phyloP scores from a whole-genome alignment of 2,888 invertebrate genomes.

The Ennomos erosarius region DNA sequence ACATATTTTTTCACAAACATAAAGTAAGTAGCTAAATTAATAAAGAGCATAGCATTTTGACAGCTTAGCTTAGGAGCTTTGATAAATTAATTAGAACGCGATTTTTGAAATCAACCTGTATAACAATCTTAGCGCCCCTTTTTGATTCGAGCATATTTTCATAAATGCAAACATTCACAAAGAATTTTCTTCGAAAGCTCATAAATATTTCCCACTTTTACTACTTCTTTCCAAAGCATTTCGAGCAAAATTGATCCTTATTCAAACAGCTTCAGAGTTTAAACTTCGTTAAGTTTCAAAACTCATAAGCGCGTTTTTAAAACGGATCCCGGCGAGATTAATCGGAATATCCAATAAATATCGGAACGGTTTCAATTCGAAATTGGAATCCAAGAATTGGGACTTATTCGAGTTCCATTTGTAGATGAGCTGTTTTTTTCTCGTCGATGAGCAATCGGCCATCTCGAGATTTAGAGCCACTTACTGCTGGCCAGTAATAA shows the following conservation, averaged over 20 bases:
- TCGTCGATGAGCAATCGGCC: conserved; percentile 55
- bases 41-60: too few species aligned
- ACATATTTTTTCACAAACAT: background rate
- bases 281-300: conserved; percentile 38
- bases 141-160: conserved; percentile 82
- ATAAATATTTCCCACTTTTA: conserved; percentile 84
- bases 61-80: too few species aligned
- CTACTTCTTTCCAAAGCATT: conserved; percentile 56
- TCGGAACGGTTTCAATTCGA: conserved; percentile 75
- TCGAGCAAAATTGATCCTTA: conserved; percentile 45
- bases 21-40: too few species aligned
- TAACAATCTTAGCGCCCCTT: conserved; percentile 53
- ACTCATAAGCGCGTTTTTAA: conserved; percentile 79
- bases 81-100: too few species aligned
- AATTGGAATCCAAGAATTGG: conserved; percentile 82
- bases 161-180: conserved; percentile 85
- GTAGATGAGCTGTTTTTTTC: conserved; percentile 80
- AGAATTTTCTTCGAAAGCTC: conserved; percentile 84
- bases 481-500: conserved; percentile 32
- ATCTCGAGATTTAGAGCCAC: conserved; percentile 34
- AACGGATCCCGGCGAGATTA: conserved; percentile 76
- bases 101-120: conserved; percentile 49
- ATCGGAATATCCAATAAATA: conserved; percentile 82
- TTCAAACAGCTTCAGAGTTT: conserved; percentile 45
- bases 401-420: conserved; percentile 80